Evolutionary conservation across 2,888 invertebrate genomes (phyloP).

Genomic region (Pachliopta kotzebuea): DNA sequence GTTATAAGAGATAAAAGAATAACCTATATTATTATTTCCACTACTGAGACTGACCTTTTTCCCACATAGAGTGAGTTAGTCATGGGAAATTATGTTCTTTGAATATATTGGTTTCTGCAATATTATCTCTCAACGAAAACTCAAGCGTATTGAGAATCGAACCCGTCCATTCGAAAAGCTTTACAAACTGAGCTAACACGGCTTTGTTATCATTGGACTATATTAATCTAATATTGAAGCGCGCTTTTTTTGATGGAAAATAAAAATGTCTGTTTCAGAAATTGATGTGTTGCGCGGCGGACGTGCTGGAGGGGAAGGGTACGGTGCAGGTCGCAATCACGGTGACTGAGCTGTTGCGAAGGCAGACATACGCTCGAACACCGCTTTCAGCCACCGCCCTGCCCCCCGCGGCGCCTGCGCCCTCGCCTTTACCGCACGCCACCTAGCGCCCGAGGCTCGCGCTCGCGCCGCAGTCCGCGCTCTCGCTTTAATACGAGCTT

Average conservation of each 20-base stretch:
- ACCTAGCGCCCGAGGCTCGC: slow-evolving; percentile 69
- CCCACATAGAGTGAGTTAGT: too few species aligned
- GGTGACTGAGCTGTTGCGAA: slow-evolving; percentile 89
- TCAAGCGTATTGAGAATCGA: too few species aligned
- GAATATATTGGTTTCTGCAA: too few species aligned
- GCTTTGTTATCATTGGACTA: too few species aligned
- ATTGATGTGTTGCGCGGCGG: slow-evolving; percentile 93
- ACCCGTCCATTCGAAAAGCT: too few species aligned
- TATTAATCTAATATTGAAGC: too few species aligned
- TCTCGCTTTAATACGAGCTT: slow-evolving; percentile 50
- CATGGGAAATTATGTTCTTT: too few species aligned
- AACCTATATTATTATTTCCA: too few species aligned
- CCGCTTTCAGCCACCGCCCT: slow-evolving; percentile 30
- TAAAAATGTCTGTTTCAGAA: slow-evolving; percentile 82
- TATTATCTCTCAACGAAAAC: too few species aligned
- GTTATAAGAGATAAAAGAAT: too few species aligned
- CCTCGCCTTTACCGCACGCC: slow-evolving; percentile 45
- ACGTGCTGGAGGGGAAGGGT: slow-evolving; percentile 95
- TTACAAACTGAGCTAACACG: too few species aligned
- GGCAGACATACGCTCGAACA: slow-evolving; percentile 53
- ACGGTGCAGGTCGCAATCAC: slow-evolving; percentile 94
- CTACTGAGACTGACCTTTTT: too few species aligned
- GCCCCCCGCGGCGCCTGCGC: slow-evolving; percentile 33
- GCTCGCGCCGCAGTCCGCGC: slow-evolving; percentile 62
- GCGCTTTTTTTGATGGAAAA: neutral